Conservation (phyloP, 2,113 vertebrate genomes). For the Solea solea region DNA sequence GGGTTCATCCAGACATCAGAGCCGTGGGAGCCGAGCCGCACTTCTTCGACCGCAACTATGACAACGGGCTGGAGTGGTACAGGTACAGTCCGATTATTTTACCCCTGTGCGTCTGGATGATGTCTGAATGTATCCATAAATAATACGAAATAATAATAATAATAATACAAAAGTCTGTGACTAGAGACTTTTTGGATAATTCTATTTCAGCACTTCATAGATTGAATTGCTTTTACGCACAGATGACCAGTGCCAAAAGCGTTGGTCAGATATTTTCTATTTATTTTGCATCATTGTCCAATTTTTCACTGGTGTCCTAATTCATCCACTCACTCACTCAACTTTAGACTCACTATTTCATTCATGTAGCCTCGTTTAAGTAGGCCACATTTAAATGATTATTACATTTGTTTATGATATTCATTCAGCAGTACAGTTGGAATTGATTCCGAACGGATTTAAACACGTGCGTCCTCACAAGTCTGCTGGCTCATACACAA, state of each 20-base stretch:
- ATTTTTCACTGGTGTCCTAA: background rate
- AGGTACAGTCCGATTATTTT: constrained; percentile 71
- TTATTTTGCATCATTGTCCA: background rate
- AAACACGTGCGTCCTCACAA: background rate
- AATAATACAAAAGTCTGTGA: background rate
- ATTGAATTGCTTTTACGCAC: background rate
- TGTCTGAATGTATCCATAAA: background rate
- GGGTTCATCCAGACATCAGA: constrained; percentile 90
- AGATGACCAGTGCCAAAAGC: no score
- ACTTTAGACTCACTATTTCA: background rate
- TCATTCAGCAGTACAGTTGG: background rate
- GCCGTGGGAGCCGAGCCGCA: constrained; percentile 92
- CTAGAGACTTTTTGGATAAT: no score
- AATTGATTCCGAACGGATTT: constrained; percentile 2
- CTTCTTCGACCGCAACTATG: constrained; percentile 92
- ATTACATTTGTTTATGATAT: background rate
- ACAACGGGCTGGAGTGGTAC: constrained; percentile 83
- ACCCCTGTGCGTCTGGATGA: background rate
- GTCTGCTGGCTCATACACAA: no score
- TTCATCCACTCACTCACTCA: background rate
- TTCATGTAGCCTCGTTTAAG: background rate
- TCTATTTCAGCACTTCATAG: background rate
- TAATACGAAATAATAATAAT: background rate
- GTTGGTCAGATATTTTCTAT: background rate
- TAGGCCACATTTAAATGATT: accelerated